Evolutionary conservation across 2,888 invertebrate genomes (phyloP).

Genomic region (Acleris cristana): DNA sequence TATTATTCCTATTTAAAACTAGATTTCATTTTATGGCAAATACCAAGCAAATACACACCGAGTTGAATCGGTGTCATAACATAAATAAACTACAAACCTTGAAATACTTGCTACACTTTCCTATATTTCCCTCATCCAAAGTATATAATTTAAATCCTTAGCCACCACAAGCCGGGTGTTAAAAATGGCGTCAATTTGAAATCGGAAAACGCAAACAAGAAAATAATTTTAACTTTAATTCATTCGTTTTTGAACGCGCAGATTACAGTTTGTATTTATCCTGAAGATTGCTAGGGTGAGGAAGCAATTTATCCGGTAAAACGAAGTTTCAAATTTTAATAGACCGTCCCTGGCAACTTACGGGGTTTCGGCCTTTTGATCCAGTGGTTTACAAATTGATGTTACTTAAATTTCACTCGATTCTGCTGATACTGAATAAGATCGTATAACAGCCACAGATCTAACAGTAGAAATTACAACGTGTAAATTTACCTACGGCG

Average conservation of each 20-base stretch:
- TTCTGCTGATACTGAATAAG: conserved; percentile 41
- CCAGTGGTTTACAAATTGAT: conserved; percentile 73
- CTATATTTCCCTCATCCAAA: neutral
- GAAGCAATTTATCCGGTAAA: conserved; percentile 78
- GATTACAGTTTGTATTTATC: conserved; percentile 74
- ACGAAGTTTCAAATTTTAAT: conserved; percentile 81
- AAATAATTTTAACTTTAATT: conserved; percentile 50
- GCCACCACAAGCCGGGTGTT: conserved; percentile 14
- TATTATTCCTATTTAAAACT: no score
- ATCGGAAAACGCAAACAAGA: conserved; percentile 42
- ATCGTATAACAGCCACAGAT: conserved; percentile 23
- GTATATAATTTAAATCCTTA: conserved; percentile 15
- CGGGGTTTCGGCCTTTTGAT: conserved; percentile 71
- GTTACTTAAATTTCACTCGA: conserved; percentile 64
- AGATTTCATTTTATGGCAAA: no score
- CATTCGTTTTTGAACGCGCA: conserved; percentile 65
- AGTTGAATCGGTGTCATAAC: no score
- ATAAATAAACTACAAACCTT: no score
- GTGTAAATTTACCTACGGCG: no score
- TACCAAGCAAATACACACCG: no score
- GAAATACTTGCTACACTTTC: no score
- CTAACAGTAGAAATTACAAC: neutral
- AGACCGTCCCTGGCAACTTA: conserved; percentile 61
- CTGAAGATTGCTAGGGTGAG: conserved; percentile 73
- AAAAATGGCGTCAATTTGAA: conserved; percentile 20